A percentile compares a stretch with the other conserved stretches of the same genome.
Conservation (phyloP, 2,113 vertebrate species). For the Paralichthys olivaceus region DNA sequence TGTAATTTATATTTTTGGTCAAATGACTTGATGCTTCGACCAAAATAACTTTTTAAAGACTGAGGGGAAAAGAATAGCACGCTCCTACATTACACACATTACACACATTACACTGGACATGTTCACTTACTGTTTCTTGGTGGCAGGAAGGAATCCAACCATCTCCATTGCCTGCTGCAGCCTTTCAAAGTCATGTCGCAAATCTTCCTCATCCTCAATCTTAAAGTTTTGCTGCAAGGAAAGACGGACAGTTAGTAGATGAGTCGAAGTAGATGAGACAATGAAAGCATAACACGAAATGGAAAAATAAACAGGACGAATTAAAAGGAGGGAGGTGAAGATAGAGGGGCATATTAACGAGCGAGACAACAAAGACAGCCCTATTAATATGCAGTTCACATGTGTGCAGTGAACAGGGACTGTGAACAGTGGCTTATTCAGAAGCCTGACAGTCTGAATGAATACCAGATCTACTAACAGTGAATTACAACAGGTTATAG, state of each 20-base stretch:
- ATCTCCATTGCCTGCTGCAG: slow-evolving; percentile 99
- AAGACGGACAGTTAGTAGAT: background rate
- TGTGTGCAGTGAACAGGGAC: slow-evolving; percentile 29
- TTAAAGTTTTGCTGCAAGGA: slow-evolving; percentile 92
- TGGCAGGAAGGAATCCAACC: slow-evolving; percentile 97
- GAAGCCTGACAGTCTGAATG: slow-evolving; percentile 25
- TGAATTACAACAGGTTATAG: slow-evolving; percentile 10
- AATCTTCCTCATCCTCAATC: slow-evolving; percentile 96
- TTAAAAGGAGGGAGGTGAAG: background rate
- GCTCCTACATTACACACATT: background rate
- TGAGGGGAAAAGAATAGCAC: background rate
- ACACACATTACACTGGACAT: background rate
- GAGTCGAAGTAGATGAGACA: background rate
- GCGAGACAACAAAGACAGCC: slow-evolving; percentile 49
- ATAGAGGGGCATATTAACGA: slow-evolving; percentile 18
- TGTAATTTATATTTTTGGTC: slow-evolving; percentile 18
- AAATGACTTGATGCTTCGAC: slow-evolving; percentile 1
- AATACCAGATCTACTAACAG: slow-evolving; percentile 24
- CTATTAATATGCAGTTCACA: slow-evolving; percentile 70
- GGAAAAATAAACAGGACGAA: slow-evolving; percentile 6
- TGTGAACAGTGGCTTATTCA: slow-evolving; percentile 48
- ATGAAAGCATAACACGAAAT: background rate
- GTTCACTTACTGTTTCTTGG: slow-evolving; percentile 92
- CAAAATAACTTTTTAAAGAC: slow-evolving; percentile 13
- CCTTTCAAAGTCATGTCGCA: slow-evolving; percentile 94